Base-by-base conservation (phyloP, 2,113 vertebrate genomes). In the Canis aureus region DNA sequence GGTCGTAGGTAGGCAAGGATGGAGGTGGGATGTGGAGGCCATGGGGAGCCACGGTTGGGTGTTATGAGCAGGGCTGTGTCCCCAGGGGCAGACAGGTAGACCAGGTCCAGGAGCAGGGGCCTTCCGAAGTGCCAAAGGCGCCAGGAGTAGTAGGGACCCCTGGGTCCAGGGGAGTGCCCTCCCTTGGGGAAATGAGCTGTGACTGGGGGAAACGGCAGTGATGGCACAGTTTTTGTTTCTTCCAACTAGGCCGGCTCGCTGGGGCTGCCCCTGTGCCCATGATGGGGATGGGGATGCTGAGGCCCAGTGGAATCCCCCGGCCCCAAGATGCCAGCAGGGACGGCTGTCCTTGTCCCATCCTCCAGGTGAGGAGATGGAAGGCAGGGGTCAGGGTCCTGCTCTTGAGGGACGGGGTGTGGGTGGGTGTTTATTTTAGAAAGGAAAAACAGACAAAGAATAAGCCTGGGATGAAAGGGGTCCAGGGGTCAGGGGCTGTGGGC, bases 401-500 rank as follows among this genome's bases (percentile, higher is more conserved):
- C 5, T 71, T 32, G 71, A 59, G 67, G 84, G 84, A 92, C 71
- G 6, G 10, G 23, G 57, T 23, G 25, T 15, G 76, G 59, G 78
- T 10, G 76, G 69, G 29, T 8, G 27, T 84, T 83, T 84, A 49
- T 64, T 91, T 94, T 57, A 27, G 57, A 49, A 91, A 69, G 79
- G 38, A 59, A 66, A 57, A 76, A 71, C 60, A 78, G 67, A 90
- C 83, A 94, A 90, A 89, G 62, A n/a, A 29, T 66, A 66, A 53
- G 81, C 53, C 94, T 53, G 15, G 91, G 91, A 85, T 55, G 43
- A 71, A 89, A 49, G 78, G 53, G 53, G 59, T 74, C 62, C 55
- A 59, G 79, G 84, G 89, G 73, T 89, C 89, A 82, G 89, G 71
- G 76, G 51, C 86, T 86, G 71, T 62, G 79, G 89, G 93, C 20